Evolutionary conservation across 2,797 vertebrate species (phyloP), one percentile per base, ranked within the genome.

Genomic region (Anomalospiza imberbis): DNA sequence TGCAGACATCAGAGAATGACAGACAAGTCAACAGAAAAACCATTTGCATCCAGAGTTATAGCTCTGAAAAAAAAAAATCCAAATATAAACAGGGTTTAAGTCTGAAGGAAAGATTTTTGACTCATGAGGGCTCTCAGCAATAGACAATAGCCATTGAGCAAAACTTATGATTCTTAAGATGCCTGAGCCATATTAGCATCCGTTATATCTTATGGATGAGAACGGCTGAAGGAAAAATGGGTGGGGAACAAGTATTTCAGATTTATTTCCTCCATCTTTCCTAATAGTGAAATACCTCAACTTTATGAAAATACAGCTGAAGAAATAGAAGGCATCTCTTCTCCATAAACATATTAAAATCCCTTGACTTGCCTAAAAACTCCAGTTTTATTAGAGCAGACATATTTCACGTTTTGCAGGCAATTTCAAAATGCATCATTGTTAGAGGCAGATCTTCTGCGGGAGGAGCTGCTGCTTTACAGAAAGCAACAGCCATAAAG

Each of bases 11-110:
- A 95, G 83, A 96, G 94, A 93, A 87, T 94, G 94, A 97, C 92
- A 92, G 96, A 93, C 92, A 95, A 97, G 95, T 94, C 97, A 96
- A 94, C 95, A 94, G 85, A 91, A 94, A 96, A 95, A 86, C 24
- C 70, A 92, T 92, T 96, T 97, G 82, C 89, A 96, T 95, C 93
- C 86, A 89, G 91, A 97, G 88, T 92, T 90, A 94, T 63, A 96
- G 87, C 57, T 91, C 73, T 20, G 13, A 0, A 2, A 31, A 62
- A 70, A 34, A 70, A 31, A 76, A 83, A 88, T 57, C 85, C 83
- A 96, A 96, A 93, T 58, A 91, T 88, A 95, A 80, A 91, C 89
- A 92, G 76, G 66, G 42, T 65, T 73, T 72, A 89, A 88, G 45
- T 80, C 85, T 95, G 71, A 85, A 83, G 76, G 88, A 84, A 91